Conservation (phyloP, 2,888 invertebrate genomes). For the Callimorpha dominula region DNA sequence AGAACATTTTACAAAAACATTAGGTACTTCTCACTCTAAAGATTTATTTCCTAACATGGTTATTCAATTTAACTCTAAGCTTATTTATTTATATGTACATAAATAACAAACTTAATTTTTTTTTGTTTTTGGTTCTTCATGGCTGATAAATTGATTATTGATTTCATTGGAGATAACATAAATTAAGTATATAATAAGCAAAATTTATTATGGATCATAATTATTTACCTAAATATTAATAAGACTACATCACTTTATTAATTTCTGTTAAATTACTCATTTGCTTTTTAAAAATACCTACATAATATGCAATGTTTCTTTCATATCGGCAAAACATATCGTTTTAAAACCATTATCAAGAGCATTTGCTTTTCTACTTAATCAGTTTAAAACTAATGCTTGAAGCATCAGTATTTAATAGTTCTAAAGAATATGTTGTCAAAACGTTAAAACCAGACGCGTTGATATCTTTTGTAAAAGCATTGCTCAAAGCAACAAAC, state of each 20-base stretch:
- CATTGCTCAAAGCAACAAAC: conserved; percentile 10
- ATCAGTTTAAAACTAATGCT: too few relatives aligned
- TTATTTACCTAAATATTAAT: neutral
- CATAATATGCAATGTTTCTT: neutral
- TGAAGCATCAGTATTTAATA: neutral
- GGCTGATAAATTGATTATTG: neutral
- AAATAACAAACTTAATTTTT: neutral
- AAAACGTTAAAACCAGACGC: conserved; percentile 31
- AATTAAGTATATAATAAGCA: too few relatives aligned
- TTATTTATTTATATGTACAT: neutral
- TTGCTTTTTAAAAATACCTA: neutral
- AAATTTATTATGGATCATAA: neutral
- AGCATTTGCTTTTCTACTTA: neutral
- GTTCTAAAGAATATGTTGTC: neutral
- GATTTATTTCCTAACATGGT: neutral
- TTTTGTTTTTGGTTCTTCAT: neutral
- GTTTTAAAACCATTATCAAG: neutral
- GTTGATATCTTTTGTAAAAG: conserved; percentile 66
- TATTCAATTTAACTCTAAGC: too few relatives aligned
- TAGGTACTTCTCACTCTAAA: neutral
- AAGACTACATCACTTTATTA: neutral
- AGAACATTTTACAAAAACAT: neutral
- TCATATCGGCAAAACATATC: neutral
- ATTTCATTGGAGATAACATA: neutral
- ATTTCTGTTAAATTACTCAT: neutral